phyloP scores from a whole-genome alignment of 2,113 vertebrate genomes.

The Anthoscopus minutus region DNA sequence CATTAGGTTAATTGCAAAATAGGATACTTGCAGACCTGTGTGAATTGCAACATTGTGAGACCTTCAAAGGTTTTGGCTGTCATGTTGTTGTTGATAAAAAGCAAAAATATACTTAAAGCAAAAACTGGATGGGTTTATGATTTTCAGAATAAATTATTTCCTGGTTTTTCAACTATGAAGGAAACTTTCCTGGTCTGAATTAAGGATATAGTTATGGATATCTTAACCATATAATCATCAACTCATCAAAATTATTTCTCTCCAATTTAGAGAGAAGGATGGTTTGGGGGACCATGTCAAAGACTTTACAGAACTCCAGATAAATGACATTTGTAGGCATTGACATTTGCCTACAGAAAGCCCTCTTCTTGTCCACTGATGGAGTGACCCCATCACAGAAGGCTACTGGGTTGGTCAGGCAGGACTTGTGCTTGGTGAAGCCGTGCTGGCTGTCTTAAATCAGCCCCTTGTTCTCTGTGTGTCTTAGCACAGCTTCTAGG shows the following conservation, averaged over 20 bases:
- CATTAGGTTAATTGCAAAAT: neutral
- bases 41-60: neutral
- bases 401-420: neutral
- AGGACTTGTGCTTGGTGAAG: neutral
- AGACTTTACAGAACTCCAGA: neutral
- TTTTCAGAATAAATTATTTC: neutral
- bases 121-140: neutral
- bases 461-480: neutral
- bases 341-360: neutral
- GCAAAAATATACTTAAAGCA: neutral
- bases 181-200: neutral
- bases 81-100: neutral
- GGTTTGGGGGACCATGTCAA: rapidly evolving
- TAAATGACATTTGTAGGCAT: neutral
- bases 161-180: neutral
- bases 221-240: neutral
- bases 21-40: neutral
- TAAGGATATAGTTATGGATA: neutral
- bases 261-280: neutral
- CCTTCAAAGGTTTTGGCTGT: neutral
- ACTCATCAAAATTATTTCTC: neutral
- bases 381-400: neutral
- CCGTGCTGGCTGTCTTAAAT: rapidly evolving
- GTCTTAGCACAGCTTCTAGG: neutral
- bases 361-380: neutral